Conservation (phyloP, 2,888 invertebrate genomes). For the Copidosoma aretas region DNA sequence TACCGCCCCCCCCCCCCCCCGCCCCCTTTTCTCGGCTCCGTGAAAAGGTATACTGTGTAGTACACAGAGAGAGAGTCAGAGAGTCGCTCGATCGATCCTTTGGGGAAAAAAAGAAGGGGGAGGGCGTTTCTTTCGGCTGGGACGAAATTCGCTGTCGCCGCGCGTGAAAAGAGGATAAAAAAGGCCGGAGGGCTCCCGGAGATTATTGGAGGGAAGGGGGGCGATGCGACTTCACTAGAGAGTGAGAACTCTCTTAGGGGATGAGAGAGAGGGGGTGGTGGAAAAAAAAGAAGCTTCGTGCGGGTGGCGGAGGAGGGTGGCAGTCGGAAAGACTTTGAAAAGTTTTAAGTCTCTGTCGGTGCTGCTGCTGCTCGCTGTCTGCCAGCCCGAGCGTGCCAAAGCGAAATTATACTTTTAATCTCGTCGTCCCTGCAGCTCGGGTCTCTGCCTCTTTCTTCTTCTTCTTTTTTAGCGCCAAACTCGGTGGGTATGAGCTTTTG, state of each 20-base stretch:
- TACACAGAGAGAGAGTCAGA: constrained; percentile 4
- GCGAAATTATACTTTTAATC: constrained; percentile 53
- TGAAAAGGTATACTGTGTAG: neutral
- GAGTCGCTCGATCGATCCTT: constrained; percentile 28
- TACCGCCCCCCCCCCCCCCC: constrained; percentile 4
- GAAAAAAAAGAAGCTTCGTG: constrained; percentile 21
- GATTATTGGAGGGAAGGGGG: constrained; percentile 12
- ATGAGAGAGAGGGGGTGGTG: no score
- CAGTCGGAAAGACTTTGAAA: constrained; percentile 38
- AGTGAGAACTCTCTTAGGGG: neutral
- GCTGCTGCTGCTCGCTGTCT: constrained; percentile 37
- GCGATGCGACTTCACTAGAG: neutral
- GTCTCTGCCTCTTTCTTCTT: neutral
- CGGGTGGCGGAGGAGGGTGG: constrained; percentile 25
- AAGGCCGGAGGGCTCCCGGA: constrained; percentile 17
- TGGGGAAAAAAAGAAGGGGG: constrained; percentile 1
- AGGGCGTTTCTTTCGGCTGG: no score
- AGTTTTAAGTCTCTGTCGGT: constrained; percentile 39
- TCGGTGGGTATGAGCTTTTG: no score
- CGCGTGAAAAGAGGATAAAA: neutral
- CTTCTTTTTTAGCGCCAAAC: no score
- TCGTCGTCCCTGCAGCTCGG: constrained; percentile 26
- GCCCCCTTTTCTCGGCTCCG: no score
- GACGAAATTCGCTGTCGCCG: neutral
- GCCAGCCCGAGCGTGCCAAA: constrained; percentile 42